Percentiles rank a stretch among this genome's conserved stretches.
Evolutionary conservation across 2,113 vertebrate genomes (phyloP).

Genomic region (Phaetusa simplex): DNA sequence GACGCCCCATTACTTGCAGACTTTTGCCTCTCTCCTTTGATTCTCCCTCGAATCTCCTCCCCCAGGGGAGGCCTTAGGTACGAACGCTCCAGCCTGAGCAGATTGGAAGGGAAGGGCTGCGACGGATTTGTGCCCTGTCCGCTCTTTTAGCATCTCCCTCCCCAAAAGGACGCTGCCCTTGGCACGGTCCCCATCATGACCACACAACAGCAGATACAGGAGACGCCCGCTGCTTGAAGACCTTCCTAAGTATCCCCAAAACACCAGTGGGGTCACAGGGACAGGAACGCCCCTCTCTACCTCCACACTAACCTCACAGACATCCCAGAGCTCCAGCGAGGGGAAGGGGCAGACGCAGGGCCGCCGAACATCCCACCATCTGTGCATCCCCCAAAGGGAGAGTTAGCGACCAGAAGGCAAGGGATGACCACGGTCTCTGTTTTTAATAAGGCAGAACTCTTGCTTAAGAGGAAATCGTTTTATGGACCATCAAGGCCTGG

Average conservation of each 20-base stretch:
- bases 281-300: not conserved
- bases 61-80: not conserved
- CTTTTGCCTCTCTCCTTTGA: not conserved
- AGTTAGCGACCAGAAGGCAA: not conserved
- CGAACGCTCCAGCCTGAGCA: not conserved
- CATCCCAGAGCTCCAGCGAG: not conserved
- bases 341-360: not conserved
- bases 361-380: not conserved
- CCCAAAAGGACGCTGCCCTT: not conserved
- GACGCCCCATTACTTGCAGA: not conserved
- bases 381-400: not conserved
- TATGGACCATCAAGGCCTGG: conserved; percentile 42
- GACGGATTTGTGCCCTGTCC: accelerated
- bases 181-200: not conserved
- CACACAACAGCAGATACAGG: not conserved
- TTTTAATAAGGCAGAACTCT: conserved; percentile 43
- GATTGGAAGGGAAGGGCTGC: not conserved
- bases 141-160: not conserved
- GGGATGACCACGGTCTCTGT: not conserved
- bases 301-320: not conserved
- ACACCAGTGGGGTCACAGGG: not conserved
- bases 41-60: not conserved
- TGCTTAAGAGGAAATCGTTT: conserved; percentile 40
- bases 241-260: not conserved
- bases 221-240: not conserved